Percentiles rank a stretch among this genome's conserved stretches.
Conservation (phyloP, 2,888 invertebrate genomes). For the Hemicrepidius hirtus region DNA sequence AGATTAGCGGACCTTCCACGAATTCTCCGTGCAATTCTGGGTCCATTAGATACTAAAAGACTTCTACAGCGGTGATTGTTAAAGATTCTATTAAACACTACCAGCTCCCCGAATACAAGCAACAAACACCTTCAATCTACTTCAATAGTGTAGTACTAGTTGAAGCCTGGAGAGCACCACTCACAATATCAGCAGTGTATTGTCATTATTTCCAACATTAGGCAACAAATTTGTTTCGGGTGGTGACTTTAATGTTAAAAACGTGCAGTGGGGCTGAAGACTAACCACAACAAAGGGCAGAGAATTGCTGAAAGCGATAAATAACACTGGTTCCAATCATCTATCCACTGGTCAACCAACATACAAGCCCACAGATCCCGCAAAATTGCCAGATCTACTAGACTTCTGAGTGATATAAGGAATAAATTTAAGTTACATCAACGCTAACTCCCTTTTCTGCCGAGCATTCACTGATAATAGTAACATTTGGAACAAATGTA, state of each 20-base stretch:
- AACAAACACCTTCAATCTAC: slow-evolving; percentile 14
- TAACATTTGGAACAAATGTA: neutral
- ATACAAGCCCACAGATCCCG: neutral
- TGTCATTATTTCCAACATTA: slow-evolving; percentile 3
- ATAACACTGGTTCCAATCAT: too few relatives aligned
- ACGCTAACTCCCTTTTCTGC: neutral
- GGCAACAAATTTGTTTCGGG: neutral
- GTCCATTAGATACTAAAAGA: too few relatives aligned
- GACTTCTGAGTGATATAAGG: neutral
- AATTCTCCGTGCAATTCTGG: too few relatives aligned
- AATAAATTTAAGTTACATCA: slow-evolving; percentile 1
- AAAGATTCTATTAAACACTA: slow-evolving; percentile 8
- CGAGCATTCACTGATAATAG: slow-evolving; percentile 4
- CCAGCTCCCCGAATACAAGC: slow-evolving; percentile 10
- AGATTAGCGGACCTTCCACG: too few relatives aligned
- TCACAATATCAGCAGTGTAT: slow-evolving; percentile 17
- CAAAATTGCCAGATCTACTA: neutral
- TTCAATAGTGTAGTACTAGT: neutral
- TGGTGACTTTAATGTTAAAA: slow-evolving; percentile 6
- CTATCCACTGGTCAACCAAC: slow-evolving; percentile 9
- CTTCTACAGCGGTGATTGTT: slow-evolving; percentile 11
- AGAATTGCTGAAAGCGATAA: slow-evolving; percentile 3
- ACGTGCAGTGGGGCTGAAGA: slow-evolving; percentile 15
- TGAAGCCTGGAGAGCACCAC: slow-evolving; percentile 3
- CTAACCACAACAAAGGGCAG: neutral